A percentile compares a stretch with the other conserved stretches of the same genome.
Evolutionary conservation across 2,113 vertebrate species (phyloP).

Genomic region (Varanus salvator): DNA sequence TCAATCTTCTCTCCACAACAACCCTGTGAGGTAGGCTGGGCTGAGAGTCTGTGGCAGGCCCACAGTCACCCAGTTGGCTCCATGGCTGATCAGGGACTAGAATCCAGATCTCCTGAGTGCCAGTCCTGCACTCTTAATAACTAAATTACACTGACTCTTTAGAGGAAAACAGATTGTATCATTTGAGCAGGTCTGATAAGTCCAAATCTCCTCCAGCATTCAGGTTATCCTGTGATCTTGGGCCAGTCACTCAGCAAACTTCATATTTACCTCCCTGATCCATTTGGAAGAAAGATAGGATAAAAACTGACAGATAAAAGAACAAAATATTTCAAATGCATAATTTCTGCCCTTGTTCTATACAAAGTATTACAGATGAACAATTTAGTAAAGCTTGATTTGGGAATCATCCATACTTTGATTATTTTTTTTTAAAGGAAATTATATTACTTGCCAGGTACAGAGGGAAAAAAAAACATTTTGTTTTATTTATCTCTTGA

Average conservation of each 20-base stretch:
- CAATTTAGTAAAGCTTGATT: not conserved
- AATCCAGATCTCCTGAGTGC: no score
- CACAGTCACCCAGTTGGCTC: no score
- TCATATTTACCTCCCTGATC: not conserved
- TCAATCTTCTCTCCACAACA: no score
- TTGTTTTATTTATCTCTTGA: constrained; percentile 16
- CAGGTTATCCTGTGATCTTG: not conserved
- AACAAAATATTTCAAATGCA: not conserved
- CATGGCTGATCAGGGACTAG: no score
- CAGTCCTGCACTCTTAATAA: no score
- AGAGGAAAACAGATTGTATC: no score
- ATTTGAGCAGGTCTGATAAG: not conserved
- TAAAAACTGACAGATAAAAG: not conserved
- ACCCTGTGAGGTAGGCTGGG: no score
- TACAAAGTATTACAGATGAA: not conserved
- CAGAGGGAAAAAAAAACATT: constrained; percentile 3
- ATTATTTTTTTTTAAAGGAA: constrained; percentile 23
- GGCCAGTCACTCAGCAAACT: not conserved
- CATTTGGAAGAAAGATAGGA: not conserved
- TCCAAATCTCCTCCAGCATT: not conserved
- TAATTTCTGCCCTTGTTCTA: not conserved
- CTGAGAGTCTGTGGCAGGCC: no score
- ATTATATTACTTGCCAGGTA: constrained; percentile 10
- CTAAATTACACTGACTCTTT: no score
- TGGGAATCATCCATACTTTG: not conserved